Evolutionary conservation across 2,113 vertebrate species (phyloP), one percentile per base, ranked within the genome.

Genomic region (Chaetodon trifascialis): DNA sequence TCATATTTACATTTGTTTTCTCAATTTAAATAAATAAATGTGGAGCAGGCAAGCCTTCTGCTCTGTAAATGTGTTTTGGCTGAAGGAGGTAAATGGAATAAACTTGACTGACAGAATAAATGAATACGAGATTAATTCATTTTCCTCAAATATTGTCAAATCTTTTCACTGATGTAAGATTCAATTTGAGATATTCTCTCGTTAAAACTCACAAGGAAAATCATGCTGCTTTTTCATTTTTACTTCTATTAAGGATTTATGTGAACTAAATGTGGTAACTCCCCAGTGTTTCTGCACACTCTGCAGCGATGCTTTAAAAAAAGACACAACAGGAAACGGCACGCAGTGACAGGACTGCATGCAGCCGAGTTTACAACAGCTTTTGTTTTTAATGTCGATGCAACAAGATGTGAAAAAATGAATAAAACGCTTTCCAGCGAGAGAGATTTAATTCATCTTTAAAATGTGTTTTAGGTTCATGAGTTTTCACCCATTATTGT

Each of bases 1-100:
- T 69, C 52, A 52, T 16, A 51, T 73, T 71, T 68, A 79, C 85
- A 73, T 47, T 4, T 56, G 11, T 46, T 75, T 38, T 46, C 47
- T 67, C 46, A 52, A 44, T 76, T 62, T 47, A 51, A 25, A 12
- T 9, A n/a, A 16, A 69, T 68, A 5, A 7, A 59, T 3, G 2
- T 25, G 14, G 34, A 73, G 11, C 30, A 12, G 4, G 47, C 34
- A 15, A 38, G 15, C 30, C 1, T 59, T 36, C 11, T 10, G 7
- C 60, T 30, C 25, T 36, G 8, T 44, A 58, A 76, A 76, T 34
- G 30, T 42, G 51, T 15, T 25, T 5, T 44, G 19, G 25, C 44
- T 38, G 46, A 63, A 34, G 7, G 19, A 44, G 69, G 30, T 40
- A 16, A 55, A 46, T 17, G 25, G 19, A 51, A 56, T 17, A 51